Conservation (phyloP, 2,797 vertebrate genomes). For the Platyrinchus mystaceus region DNA sequence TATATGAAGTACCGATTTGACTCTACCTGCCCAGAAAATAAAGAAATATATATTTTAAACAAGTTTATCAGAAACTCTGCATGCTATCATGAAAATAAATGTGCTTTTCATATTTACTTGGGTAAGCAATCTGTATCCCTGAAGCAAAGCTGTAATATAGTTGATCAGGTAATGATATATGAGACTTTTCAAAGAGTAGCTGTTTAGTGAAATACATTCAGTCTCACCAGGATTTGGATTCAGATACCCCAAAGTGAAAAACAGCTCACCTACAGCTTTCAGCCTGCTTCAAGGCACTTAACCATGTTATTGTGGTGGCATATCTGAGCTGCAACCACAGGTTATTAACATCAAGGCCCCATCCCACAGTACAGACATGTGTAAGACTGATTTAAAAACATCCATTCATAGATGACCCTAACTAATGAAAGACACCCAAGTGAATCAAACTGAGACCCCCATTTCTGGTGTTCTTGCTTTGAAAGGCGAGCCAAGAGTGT, state of each 20-base stretch:
- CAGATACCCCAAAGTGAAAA: not conserved
- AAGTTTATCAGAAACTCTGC: not conserved
- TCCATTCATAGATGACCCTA: not conserved
- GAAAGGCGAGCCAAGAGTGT: not conserved
- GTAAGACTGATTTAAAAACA: not conserved
- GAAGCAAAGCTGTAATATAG: not conserved
- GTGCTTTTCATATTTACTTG: not conserved
- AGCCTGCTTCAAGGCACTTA: not conserved
- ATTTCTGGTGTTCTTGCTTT: not conserved
- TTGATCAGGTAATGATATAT: not conserved
- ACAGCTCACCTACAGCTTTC: not conserved
- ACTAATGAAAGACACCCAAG: not conserved
- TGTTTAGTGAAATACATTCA: not conserved
- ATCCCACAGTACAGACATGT: not conserved
- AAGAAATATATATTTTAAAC: not conserved
- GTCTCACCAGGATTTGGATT: not conserved
- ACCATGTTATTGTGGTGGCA: not conserved
- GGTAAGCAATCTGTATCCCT: not conserved
- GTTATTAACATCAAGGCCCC: not conserved
- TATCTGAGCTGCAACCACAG: not conserved
- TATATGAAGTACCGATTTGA: not conserved
- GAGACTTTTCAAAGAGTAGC: not conserved
- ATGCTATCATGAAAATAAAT: not conserved
- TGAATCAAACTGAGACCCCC: not conserved
- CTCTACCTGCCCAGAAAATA: not conserved